Percentiles rank a stretch among this genome's conserved stretches.
phyloP scores from a whole-genome alignment of 2,888 invertebrate species.

The Mylabris sibirica region DNA sequence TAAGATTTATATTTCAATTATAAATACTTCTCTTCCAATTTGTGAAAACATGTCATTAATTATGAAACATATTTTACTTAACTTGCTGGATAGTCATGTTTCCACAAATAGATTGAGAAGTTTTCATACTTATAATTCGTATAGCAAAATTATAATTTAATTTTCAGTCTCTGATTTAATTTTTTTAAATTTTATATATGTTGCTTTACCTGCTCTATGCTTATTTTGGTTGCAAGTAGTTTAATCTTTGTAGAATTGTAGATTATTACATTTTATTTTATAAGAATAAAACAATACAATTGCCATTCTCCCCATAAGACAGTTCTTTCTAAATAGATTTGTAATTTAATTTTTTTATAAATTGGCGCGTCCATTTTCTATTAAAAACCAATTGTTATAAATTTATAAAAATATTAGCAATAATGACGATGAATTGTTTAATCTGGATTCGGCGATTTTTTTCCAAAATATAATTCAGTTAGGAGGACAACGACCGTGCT shows the following conservation, averaged over 20 bases:
- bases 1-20: conserved; percentile 70
- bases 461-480: neutral
- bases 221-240: conserved; percentile 33
- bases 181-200: conserved; percentile 44
- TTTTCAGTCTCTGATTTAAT: conserved; percentile 60
- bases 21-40: conserved; percentile 44
- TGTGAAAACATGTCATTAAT: conserved; percentile 35
- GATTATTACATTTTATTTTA: conserved; percentile 47
- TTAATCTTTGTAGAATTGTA: conserved; percentile 20
- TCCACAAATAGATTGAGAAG: conserved; percentile 42
- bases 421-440: neutral
- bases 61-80: conserved; percentile 18
- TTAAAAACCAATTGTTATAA: neutral
- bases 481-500: neutral
- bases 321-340: neutral
- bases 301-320: conserved; percentile 3
- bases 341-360: neutral
- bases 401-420: neutral
- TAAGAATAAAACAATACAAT: conserved; percentile 34
- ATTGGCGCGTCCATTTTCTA: neutral
- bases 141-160: conserved; percentile 59
- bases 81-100: conserved; percentile 28
- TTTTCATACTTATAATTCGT: conserved; percentile 51
- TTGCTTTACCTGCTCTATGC: conserved; percentile 34
- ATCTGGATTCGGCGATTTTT: neutral